These are phyloP conservation scores for Melopsittacus undulatus DNA, from an alignment of 2,797 vertebrate species.

Conservation along the genomic window DNA sequence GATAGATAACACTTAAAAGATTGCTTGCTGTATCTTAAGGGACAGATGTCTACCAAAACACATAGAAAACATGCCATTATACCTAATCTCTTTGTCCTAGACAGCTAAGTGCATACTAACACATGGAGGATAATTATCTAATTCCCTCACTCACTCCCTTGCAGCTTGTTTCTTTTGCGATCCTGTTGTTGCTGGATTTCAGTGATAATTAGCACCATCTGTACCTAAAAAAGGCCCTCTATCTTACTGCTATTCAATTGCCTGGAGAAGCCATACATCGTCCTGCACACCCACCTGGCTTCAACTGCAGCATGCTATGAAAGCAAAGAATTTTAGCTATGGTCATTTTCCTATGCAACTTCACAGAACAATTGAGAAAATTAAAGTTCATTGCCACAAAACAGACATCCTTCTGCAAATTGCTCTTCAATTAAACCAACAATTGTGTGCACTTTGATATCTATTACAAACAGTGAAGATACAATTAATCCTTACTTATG, in stretches of 20 bases:
- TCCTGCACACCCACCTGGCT: neutral
- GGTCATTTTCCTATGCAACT: neutral
- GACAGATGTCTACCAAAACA: neutral
- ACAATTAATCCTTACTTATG: neutral
- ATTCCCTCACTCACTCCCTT: neutral
- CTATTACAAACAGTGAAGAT: neutral
- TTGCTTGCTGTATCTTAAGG: neutral
- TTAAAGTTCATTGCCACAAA: neutral
- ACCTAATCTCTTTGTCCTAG: neutral
- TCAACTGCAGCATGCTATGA: neutral
- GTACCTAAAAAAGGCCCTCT: neutral
- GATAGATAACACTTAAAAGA: neutral
- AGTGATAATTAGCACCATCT: neutral
- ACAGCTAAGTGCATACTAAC: neutral
- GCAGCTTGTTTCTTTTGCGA: neutral
- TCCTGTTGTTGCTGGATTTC: neutral
- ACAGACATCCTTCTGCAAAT: neutral
- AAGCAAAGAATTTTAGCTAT: neutral
- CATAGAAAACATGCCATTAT: neutral
- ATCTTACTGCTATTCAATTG: neutral
- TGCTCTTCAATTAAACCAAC: neutral
- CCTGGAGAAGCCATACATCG: neutral
- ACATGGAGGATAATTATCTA: neutral
- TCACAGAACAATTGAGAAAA: neutral
- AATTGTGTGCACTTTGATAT: neutral